These are phyloP conservation scores for Spilarctia lutea DNA, from an alignment of 2,888 invertebrate genomes.

Conservation along the genomic window DNA sequence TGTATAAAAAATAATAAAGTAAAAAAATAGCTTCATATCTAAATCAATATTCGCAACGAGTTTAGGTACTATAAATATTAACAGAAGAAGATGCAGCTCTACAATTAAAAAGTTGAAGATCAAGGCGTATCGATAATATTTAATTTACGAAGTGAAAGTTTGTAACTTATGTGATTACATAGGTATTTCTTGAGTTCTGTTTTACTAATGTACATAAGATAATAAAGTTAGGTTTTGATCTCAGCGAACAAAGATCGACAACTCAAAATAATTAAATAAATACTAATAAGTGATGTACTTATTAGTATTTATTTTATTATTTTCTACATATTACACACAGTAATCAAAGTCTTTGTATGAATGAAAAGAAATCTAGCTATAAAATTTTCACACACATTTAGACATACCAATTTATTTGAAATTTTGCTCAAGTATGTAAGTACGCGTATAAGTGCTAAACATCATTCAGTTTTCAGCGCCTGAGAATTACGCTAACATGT, in stretches of 20 bases:
- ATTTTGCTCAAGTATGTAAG: background rate
- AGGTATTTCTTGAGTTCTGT: slow-evolving; percentile 24
- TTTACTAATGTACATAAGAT: slow-evolving; percentile 12
- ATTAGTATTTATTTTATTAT: background rate
- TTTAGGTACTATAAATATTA: slow-evolving; percentile 37
- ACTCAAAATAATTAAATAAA: too few species aligned
- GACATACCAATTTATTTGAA: background rate
- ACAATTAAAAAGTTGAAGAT: slow-evolving; percentile 39
- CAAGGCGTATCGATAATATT: slow-evolving; percentile 18
- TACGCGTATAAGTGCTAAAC: background rate
- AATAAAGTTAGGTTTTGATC: background rate
- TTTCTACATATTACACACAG: background rate
- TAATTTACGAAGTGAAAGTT: slow-evolving; percentile 40
- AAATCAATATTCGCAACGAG: slow-evolving; percentile 34
- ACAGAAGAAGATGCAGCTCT: slow-evolving; percentile 19
- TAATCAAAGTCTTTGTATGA: background rate
- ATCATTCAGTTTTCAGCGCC: background rate
- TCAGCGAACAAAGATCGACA: background rate
- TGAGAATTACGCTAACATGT: background rate
- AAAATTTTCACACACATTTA: background rate
- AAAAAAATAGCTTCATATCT: slow-evolving; percentile 19
- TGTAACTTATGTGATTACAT: slow-evolving; percentile 32
- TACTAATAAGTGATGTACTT: too few species aligned
- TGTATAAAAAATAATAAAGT: slow-evolving; percentile 1
- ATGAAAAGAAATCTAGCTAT: background rate